phyloP scores from a whole-genome alignment of 2,888 invertebrate genomes.

The Galerucella calmariensis region DNA sequence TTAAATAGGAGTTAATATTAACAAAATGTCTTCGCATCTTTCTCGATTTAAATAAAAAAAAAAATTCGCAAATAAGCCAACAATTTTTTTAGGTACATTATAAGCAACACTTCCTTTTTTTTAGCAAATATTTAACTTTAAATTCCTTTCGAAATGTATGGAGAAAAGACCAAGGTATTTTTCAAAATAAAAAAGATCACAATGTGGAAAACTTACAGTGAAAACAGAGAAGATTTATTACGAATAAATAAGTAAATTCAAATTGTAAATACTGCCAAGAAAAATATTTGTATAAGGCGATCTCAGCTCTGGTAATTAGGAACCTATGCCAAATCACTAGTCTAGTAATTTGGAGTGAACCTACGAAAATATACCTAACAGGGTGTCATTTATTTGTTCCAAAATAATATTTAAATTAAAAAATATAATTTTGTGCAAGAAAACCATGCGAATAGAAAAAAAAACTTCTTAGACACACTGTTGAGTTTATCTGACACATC shows the following conservation, averaged over 20 bases:
- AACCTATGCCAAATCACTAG: background rate
- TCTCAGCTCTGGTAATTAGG: background rate
- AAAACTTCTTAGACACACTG: constrained; percentile 19
- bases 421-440: constrained; percentile 7
- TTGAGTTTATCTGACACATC: background rate
- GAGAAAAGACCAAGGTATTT: background rate
- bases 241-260: background rate
- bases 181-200: constrained; percentile 4
- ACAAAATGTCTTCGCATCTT: constrained; percentile 11
- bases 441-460: background rate
- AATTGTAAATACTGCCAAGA: background rate
- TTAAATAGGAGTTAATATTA: constrained; percentile 21
- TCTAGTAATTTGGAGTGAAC: background rate
- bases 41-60: constrained; percentile 4
- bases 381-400: background rate
- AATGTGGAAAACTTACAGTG: background rate
- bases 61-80: constrained; percentile 24
- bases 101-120: constrained; percentile 25
- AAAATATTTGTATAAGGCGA: constrained; percentile 3
- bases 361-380: background rate
- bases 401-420: background rate
- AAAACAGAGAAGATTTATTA: background rate
- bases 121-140: background rate
- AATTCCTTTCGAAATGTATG: background rate
- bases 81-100: constrained; percentile 19